Percentiles rank a stretch among this genome's conserved stretches.
Conservation (phyloP, 2,113 vertebrate species). For the Microcebus ravelobensis region DNA sequence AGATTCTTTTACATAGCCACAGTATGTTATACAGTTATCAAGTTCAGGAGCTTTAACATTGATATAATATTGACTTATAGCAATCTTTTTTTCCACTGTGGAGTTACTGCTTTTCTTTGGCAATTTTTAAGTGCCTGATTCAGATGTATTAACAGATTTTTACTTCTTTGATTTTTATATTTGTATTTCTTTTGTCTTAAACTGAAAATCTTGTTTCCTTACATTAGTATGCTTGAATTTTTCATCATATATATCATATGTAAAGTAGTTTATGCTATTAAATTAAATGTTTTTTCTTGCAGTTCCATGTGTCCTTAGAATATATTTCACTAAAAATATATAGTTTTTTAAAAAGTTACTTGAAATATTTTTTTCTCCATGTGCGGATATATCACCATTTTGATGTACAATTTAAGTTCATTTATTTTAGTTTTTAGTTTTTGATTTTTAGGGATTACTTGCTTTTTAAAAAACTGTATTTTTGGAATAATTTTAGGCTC, state of each 20-base stretch:
- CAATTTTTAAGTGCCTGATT: conserved; percentile 14
- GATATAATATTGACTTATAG: not conserved
- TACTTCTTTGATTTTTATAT: conserved; percentile 15
- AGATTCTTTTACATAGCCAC: not conserved
- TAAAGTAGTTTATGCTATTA: not conserved
- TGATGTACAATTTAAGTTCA: not conserved
- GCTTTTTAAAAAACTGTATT: not conserved
- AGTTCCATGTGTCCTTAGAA: not conserved
- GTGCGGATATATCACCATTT: not conserved
- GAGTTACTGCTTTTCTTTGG: conserved; percentile 2
- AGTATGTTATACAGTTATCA: not conserved
- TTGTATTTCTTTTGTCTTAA: not conserved
- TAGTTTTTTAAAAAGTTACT: not conserved
- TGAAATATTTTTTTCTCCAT: not conserved
- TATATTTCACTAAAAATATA: not conserved
- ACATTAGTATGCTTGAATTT: not conserved
- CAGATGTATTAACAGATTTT: not conserved
- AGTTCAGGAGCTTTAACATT: not conserved
- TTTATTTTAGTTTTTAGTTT: not conserved
- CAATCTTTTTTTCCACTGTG: not conserved
- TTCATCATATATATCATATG: not conserved
- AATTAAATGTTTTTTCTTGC: not conserved
- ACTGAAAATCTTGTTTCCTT: conserved; percentile 23
- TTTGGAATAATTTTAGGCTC: not conserved
- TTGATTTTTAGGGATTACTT: not conserved